Evolutionary conservation across 1,140 invertebrate genomes (phyloP).

Genomic region (Mamestra configurata): DNA sequence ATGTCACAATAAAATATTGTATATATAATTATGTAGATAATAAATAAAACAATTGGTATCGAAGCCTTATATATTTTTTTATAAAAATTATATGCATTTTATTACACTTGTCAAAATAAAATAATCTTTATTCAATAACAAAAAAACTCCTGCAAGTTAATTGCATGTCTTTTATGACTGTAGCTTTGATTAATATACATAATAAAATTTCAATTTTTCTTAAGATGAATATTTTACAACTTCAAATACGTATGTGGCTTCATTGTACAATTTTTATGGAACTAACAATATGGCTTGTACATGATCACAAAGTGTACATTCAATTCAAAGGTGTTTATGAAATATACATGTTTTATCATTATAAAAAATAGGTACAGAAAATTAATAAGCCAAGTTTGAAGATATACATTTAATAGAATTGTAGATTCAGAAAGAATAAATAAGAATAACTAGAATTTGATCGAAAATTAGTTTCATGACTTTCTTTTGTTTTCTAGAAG

Average conservation of each 20-base stretch:
- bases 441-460: slow-evolving; percentile 43
- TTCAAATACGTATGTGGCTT: slow-evolving; percentile 76
- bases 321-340: slow-evolving; percentile 27
- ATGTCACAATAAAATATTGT: slow-evolving; percentile 76
- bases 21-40: slow-evolving; percentile 24
- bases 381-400: slow-evolving; percentile 18
- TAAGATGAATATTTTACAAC: slow-evolving; percentile 51
- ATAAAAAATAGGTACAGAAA: slow-evolving; percentile 29
- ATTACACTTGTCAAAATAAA: slow-evolving; percentile 80
- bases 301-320: slow-evolving; percentile 60
- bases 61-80: slow-evolving; percentile 80
- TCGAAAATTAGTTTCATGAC: slow-evolving; percentile 43
- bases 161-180: slow-evolving; percentile 73
- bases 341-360: slow-evolving; percentile 38
- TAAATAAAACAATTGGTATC: slow-evolving; percentile 76
- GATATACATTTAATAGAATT: slow-evolving; percentile 31
- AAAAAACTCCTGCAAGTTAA: slow-evolving; percentile 56
- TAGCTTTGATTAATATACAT: slow-evolving; percentile 25
- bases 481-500: slow-evolving; percentile 15
- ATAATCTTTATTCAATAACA: slow-evolving; percentile 67
- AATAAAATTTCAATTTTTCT: slow-evolving; percentile 51
- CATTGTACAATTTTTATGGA: slow-evolving; percentile 74
- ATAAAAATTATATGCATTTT: slow-evolving; percentile 85
- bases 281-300: slow-evolving; percentile 76
- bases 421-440: slow-evolving; percentile 43